Conservation (phyloP, 2,888 invertebrate genomes). For the Lycophotia porphyrea region DNA sequence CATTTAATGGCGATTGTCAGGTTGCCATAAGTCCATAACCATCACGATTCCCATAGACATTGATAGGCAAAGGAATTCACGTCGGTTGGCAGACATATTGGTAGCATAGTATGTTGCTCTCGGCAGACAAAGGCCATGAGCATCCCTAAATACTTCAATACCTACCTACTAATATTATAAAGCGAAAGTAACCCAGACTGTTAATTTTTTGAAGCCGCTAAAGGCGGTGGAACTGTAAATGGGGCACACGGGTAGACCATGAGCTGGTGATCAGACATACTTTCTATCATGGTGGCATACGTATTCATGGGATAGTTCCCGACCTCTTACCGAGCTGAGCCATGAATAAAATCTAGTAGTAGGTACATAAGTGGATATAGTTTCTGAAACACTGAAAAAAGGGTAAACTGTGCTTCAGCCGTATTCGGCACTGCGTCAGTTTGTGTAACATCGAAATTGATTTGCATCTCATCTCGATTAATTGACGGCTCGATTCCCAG, state of each 20-base stretch:
- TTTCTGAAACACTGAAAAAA: neutral
- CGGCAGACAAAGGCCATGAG: neutral
- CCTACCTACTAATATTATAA: neutral
- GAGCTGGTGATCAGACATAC: neutral
- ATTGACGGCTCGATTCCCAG: constrained; percentile 56
- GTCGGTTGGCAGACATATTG: constrained; percentile 31
- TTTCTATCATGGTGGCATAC: neutral
- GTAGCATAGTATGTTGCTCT: neutral
- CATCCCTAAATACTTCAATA: neutral
- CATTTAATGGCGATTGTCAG: neutral
- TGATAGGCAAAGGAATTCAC: constrained; percentile 26
- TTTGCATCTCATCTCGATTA: constrained; percentile 52
- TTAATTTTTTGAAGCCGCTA: neutral
- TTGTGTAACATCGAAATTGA: constrained; percentile 20
- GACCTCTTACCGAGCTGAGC: neutral
- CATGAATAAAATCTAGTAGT: neutral
- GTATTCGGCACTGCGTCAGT: neutral
- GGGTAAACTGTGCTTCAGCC: neutral
- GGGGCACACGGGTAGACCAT: neutral
- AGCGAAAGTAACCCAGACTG: neutral
- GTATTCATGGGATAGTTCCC: neutral
- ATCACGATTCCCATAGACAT: neutral
- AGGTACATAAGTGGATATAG: neutral
- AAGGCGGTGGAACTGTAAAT: neutral
- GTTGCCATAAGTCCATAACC: neutral